These are phyloP conservation scores for Dorcus hopei DNA, from an alignment of 2,888 invertebrate species.

Conservation along the genomic window DNA sequence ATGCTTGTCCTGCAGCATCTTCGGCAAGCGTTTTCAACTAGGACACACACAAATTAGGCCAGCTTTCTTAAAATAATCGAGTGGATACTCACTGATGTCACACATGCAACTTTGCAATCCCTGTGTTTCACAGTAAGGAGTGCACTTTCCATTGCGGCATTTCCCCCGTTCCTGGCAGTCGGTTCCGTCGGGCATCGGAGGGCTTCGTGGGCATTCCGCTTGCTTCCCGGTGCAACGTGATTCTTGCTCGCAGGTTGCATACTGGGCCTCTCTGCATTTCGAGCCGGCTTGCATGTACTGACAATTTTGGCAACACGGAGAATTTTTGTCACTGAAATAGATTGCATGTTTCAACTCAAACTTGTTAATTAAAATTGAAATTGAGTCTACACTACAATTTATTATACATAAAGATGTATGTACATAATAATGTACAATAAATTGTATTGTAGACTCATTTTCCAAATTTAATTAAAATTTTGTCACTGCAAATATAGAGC, in stretches of 20 bases:
- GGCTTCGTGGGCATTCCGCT: conserved; percentile 81
- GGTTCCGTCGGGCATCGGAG: conserved; percentile 81
- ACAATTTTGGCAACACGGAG: conserved; percentile 91
- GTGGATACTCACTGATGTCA: conserved; percentile 69
- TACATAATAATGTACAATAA: too few species aligned
- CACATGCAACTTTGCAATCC: conserved; percentile 95
- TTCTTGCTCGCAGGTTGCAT: conserved; percentile 89
- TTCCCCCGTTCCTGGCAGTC: conserved; percentile 89
- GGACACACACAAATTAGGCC: conserved; percentile 24
- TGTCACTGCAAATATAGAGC: too few species aligned
- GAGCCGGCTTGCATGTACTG: conserved; percentile 78
- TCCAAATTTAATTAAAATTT: too few species aligned
- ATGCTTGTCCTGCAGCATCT: conserved; percentile 89
- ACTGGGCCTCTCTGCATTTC: conserved; percentile 87
- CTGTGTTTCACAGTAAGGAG: conserved; percentile 93
- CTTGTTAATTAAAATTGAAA: too few species aligned
- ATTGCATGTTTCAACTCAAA: not conserved
- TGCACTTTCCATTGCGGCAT: conserved; percentile 86
- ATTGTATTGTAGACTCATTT: too few species aligned
- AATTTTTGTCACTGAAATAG: conserved; percentile 83
- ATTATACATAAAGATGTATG: too few species aligned
- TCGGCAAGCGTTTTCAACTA: conserved; percentile 89
- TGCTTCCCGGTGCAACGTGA: conserved; percentile 81
- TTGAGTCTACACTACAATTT: too few species aligned
- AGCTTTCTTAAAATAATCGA: not conserved